Conservation (phyloP, 2,113 vertebrate genomes). For the Phainopepla nitens region DNA sequence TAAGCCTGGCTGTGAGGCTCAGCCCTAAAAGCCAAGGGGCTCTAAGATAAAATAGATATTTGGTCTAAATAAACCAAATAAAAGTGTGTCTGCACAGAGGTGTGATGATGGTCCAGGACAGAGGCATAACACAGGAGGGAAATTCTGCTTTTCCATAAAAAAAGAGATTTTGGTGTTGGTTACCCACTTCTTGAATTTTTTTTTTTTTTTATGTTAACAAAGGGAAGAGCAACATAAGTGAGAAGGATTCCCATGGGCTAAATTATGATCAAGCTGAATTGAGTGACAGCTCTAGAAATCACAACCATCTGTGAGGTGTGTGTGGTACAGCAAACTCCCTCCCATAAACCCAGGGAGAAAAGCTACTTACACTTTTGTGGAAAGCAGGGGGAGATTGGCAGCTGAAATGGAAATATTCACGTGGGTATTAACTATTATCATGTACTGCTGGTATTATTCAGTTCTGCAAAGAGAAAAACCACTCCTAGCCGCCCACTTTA, state of each 20-base stretch:
- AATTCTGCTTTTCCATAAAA: not conserved
- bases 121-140: not conserved
- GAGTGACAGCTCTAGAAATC: constrained; percentile 1
- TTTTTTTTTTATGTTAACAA: not conserved
- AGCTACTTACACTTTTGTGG: not conserved
- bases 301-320: not conserved
- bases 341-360: not conserved
- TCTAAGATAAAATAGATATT: not conserved
- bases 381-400: not conserved
- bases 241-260: constrained; percentile 20
- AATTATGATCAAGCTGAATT: not conserved
- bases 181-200: not conserved
- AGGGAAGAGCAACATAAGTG: not conserved
- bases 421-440: not conserved
- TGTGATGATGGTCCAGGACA: accelerated
- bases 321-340: not conserved
- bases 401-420: constrained; percentile 13
- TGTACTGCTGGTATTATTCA: not conserved
- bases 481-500: not conserved
- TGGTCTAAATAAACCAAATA: not conserved
- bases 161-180: not conserved
- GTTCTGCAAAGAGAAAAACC: not conserved
- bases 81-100: not conserved
- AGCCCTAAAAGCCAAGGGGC: not conserved
- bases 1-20: not conserved